Base-by-base conservation (phyloP, 2,888 invertebrate genomes). In the Hydroisotoma schaefferi region DNA sequence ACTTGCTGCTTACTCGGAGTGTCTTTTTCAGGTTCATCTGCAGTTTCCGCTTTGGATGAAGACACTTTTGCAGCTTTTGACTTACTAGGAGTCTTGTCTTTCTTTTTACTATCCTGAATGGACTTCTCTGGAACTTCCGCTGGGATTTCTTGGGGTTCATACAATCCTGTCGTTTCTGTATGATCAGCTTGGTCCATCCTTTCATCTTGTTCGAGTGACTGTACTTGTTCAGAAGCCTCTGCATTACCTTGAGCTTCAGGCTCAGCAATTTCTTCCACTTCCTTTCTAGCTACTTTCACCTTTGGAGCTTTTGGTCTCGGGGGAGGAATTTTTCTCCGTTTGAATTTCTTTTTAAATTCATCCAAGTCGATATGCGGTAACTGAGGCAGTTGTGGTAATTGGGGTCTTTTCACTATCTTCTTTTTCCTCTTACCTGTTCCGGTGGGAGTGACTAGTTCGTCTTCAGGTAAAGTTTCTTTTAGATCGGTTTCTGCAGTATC, bases 301-400 rank as follows among this genome's bases (percentile, higher is more conserved):
- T 87, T 85, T 0, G 86, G 84, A 61, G 85, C 87, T 12, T 49
- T 2, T 40, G 73, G 12, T 74, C 72, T 8, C 76, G 73, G 15
- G 1, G 83, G 82, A 29, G 85, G 83, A 1, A 83, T 83, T 65
- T 69, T 65, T 33, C 68, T 68, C n/a, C 71, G 59, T 48, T 69
- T 71, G 29, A 52, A 20, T 23, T 70, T 61, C 28, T 82, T 65
- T 51, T 72, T 73, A 15, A 70, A 82, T 51, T 69, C 66, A 20
- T 72, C 70, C 20, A 66, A 37, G 29, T 61, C 64, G 23, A 59
- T 52, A 5, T 53, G 54, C 3, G 59, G 59, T 26, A 59, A 28
- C 2, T 23, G 23, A 5, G 37, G 52, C 12, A 60, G 56, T 27
- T 57, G 23, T 40, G 47, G 26, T 33, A 44, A 33, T 25, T 53